Conservation (phyloP, 2,888 invertebrate genomes). For the Limnephilus rhombicus region DNA sequence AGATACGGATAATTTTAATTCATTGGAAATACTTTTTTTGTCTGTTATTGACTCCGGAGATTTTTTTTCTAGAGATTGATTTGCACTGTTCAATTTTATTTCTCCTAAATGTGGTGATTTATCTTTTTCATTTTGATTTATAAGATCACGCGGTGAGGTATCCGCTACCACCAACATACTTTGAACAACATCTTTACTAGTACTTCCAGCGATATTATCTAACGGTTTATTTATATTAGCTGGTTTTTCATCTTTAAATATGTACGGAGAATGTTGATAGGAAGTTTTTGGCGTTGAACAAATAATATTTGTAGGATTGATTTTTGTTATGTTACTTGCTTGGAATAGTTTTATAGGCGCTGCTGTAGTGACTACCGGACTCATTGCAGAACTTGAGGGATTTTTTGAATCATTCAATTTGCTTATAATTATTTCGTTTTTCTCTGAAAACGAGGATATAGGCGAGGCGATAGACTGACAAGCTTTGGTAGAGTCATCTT, state of each 20-base stretch:
- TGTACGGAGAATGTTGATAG: constrained; percentile 57
- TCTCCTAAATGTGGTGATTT: background rate
- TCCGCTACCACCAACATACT: background rate
- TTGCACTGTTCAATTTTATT: constrained; percentile 10
- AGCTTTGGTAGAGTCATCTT: constrained; percentile 60
- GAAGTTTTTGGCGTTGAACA: constrained; percentile 62
- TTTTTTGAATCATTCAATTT: constrained; percentile 30
- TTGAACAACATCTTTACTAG: background rate
- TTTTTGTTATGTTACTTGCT: constrained; percentile 35
- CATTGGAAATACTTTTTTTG: background rate
- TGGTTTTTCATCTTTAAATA: constrained; percentile 47
- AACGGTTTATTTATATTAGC: background rate
- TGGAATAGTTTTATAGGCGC: constrained; percentile 41
- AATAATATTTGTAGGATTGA: constrained; percentile 55
- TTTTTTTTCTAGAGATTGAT: constrained; percentile 19
- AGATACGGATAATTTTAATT: background rate
- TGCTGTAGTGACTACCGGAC: background rate
- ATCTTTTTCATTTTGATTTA: background rate
- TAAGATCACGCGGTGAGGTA: background rate
- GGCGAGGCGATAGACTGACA: constrained; percentile 64
- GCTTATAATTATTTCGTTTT: constrained; percentile 31
- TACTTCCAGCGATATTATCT: background rate
- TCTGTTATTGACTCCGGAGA: background rate
- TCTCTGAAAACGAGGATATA: constrained; percentile 60
- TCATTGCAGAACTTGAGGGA: background rate